A percentile compares a stretch with the other conserved stretches of the same genome.
These are phyloP conservation scores for Zaprionus kolodkinae DNA, from an alignment of 1,140 invertebrate genomes.

Conservation along the genomic window DNA sequence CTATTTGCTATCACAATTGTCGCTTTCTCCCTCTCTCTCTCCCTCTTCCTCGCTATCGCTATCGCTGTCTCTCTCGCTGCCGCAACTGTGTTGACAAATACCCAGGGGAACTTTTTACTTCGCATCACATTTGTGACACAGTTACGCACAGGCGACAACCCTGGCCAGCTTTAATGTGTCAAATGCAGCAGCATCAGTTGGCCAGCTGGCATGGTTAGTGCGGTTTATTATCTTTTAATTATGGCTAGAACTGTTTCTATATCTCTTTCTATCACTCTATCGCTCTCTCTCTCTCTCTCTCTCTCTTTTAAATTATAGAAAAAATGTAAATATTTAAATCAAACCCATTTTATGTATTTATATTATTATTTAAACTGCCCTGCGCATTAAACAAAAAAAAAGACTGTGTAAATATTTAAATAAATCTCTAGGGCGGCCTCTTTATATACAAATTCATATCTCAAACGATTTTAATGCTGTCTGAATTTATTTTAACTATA, in stretches of 20 bases:
- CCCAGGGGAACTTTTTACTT: slow-evolving; percentile 51
- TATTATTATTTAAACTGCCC: neutral
- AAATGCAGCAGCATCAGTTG: neutral
- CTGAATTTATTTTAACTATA: too few relatives aligned
- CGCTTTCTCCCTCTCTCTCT: neutral
- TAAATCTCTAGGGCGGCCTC: too few relatives aligned
- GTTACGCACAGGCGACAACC: slow-evolving; percentile 30
- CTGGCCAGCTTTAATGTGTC: slow-evolving; percentile 10
- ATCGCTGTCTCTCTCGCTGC: slow-evolving; percentile 20
- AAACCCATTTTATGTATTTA: neutral
- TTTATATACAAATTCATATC: too few relatives aligned
- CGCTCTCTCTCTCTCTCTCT: too few relatives aligned
- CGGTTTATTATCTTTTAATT: slow-evolving; percentile 37
- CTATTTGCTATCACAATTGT: slow-evolving; percentile 60
- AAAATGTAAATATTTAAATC: neutral
- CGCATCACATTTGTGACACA: slow-evolving; percentile 48
- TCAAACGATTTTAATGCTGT: too few relatives aligned
- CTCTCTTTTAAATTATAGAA: neutral
- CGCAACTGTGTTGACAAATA: slow-evolving; percentile 66
- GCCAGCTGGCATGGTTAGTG: neutral
- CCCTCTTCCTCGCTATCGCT: too few relatives aligned
- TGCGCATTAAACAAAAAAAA: neutral
- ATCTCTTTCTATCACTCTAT: neutral
- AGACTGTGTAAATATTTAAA: neutral
- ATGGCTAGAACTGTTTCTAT: neutral